Evolutionary conservation across 2,113 vertebrate species (phyloP).

Genomic region (Aramus guarauna): DNA sequence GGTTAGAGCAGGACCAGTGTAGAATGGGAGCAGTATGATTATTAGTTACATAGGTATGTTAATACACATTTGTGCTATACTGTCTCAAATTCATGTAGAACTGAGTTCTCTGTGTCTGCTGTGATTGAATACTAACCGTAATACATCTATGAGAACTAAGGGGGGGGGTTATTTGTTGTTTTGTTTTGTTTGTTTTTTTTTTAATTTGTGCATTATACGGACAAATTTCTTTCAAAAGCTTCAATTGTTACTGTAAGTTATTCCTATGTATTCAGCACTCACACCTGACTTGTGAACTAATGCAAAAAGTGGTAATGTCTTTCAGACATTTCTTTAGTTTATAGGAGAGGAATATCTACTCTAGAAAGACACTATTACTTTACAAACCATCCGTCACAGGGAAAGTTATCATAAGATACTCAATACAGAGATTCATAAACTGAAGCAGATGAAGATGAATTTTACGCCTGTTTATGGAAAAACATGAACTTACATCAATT

Average conservation of each 20-base stretch:
- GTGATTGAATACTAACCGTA: background rate
- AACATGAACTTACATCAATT: background rate
- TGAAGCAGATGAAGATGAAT: background rate
- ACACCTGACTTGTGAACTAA: background rate
- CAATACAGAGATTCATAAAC: background rate
- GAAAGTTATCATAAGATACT: background rate
- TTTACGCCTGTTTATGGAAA: background rate
- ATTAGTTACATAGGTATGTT: background rate
- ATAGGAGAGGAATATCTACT: background rate
- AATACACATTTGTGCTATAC: background rate
- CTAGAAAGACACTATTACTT: background rate
- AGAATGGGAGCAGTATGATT: background rate
- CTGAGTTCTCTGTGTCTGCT: background rate
- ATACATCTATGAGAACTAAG: background rate
- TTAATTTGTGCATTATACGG: background rate
- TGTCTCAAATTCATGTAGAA: background rate
- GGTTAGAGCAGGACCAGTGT: background rate
- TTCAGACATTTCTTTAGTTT: background rate
- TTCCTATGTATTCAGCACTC: background rate
- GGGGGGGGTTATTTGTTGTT: background rate
- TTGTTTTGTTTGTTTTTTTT: fast-evolving
- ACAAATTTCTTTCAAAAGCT: background rate
- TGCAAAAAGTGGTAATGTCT: background rate
- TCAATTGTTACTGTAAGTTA: background rate
- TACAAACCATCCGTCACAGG: background rate